Evolutionary conservation across 2,113 vertebrate species (phyloP), one percentile per base, ranked within the genome.

Genomic region (Charina bottae): DNA sequence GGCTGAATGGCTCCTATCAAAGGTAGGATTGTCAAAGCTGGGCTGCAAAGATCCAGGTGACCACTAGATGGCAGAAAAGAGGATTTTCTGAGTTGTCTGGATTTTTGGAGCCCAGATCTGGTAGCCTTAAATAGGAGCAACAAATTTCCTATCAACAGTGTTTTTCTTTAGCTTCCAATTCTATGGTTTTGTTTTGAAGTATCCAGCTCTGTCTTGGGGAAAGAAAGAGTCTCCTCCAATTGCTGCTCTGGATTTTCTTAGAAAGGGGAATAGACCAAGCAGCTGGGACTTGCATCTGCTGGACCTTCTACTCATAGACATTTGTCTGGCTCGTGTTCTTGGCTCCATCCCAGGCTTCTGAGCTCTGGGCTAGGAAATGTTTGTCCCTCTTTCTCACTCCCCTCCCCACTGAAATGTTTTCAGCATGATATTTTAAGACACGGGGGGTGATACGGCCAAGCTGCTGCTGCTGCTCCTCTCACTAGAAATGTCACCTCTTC

Each of bases 401-500:
- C 88, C 64, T 24, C 88, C 88, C 64, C 64, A 33, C 49, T 19
- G 13, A 78, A 78, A 55, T 78, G 49, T 78, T 89, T 78, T 89
- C 68, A 72, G 88, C 19, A 23, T 26, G 88, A 78, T 89, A 54
- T 89, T 89, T 89, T 54, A n/a, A 78, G 88, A 89, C 83, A 60
- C 26, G 83, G 28, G 23, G 42, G 87, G 59, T 26, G 42, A 19
- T 59, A 42, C 5, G 6, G 87, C 56, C 56, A 59, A 59, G 56
- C 87, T 42, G 12, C 10, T 53, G 46, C 46, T 42, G 37, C 78
- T 83, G 17, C 8, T 85, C 17, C n/a, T 21, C 60, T 53, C 64
- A 6, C 33, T 55, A 33, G 19, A 89, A 89, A 89, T 89, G 88
- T 89, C 88, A 78, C 88, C 64, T 89, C 64, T n/a, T 89, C 49